phyloP scores from a whole-genome alignment of 2,797 vertebrate species.

The Enteromius mattozi region DNA sequence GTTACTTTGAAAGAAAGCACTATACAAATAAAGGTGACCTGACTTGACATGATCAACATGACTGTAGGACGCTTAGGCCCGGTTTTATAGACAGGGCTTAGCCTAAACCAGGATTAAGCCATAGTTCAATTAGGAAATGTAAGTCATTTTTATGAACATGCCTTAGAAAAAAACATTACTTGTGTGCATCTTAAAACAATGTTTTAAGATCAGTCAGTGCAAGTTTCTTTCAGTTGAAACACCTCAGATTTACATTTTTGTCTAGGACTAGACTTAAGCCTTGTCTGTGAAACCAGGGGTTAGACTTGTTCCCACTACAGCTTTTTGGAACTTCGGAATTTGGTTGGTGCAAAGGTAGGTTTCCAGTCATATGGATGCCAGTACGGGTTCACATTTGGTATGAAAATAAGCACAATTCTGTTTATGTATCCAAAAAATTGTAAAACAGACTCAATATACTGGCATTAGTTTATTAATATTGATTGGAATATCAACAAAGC shows the following conservation, averaged over 20 bases:
- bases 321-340: background rate
- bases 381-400: background rate
- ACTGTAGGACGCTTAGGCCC: background rate
- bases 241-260: too few species aligned
- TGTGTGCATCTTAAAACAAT: too few species aligned
- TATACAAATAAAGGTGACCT: too few species aligned
- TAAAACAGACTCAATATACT: background rate
- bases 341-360: background rate
- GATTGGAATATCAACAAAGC: background rate
- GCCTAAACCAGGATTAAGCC: too few species aligned
- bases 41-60: background rate
- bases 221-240: too few species aligned
- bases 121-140: too few species aligned
- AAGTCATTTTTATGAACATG: too few species aligned
- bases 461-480: background rate
- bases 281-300: too few species aligned
- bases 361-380: background rate
- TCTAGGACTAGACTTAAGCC: too few species aligned
- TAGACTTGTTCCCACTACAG: slow-evolving; percentile 8
- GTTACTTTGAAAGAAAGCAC: background rate
- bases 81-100: too few species aligned
- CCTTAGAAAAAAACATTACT: too few species aligned
- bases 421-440: background rate
- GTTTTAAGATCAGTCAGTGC: too few species aligned
- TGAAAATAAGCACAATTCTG: background rate